Conservation (phyloP, 2,888 invertebrate genomes). For the Lagria hirta region DNA sequence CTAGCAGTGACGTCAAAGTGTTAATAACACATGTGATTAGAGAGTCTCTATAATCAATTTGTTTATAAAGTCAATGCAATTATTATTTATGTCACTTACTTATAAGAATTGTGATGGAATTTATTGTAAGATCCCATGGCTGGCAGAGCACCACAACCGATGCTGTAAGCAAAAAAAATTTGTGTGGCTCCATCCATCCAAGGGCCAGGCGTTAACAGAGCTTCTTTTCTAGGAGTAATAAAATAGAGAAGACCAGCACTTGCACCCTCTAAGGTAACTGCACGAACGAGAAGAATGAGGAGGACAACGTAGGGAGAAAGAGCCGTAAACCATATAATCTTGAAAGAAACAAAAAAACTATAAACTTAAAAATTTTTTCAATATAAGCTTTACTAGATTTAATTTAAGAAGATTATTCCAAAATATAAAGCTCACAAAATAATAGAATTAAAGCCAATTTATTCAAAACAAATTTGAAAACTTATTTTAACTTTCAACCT, state of each 20-base stretch:
- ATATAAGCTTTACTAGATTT: no score
- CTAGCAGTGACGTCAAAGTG: slow-evolving; percentile 70
- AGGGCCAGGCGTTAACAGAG: slow-evolving; percentile 57
- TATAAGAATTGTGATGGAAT: slow-evolving; percentile 75
- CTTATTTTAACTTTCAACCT: no score
- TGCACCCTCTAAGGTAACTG: slow-evolving; percentile 69
- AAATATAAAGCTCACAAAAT: no score
- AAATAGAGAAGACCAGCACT: slow-evolving; percentile 66
- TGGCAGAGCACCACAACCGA: slow-evolving; percentile 74
- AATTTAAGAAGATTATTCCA: no score
- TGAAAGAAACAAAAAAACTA: no score
- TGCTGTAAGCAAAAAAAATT: slow-evolving; percentile 77
- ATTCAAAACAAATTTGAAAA: no score
- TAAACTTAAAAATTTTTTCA: no score
- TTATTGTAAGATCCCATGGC: slow-evolving; percentile 75
- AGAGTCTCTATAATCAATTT: slow-evolving; percentile 61
- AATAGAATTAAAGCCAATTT: no score
- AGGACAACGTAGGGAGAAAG: slow-evolving; percentile 73
- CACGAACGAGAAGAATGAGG: slow-evolving; percentile 64
- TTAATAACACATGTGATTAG: slow-evolving; percentile 72
- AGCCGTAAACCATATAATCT: slow-evolving; percentile 77
- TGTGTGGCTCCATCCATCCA: slow-evolving; percentile 80
- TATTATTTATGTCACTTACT: slow-evolving; percentile 50
- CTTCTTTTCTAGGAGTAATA: slow-evolving; percentile 64
- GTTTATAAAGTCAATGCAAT: no score